Percentiles rank a stretch among this genome's conserved stretches.
Conservation (phyloP, 2,888 invertebrate species). For the Heliconius erato region DNA sequence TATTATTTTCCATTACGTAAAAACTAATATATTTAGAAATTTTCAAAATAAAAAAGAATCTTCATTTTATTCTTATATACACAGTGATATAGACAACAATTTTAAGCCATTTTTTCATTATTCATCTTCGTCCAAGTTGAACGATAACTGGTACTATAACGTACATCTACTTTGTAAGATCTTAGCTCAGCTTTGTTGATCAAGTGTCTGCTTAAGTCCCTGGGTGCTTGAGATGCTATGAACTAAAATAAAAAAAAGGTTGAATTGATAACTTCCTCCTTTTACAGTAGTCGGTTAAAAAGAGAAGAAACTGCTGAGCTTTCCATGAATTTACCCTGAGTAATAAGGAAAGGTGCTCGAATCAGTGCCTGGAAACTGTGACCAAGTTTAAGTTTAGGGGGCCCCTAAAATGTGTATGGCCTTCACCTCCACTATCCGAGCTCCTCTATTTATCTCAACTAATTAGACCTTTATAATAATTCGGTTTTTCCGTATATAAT, state of each 20-base stretch:
- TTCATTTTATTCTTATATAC: not conserved
- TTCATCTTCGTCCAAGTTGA: not conserved
- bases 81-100: not conserved
- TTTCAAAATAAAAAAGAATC: not conserved
- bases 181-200: constrained; percentile 59
- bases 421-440: too few relatives aligned
- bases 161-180: constrained; percentile 59
- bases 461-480: too few relatives aligned
- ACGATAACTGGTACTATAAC: constrained; percentile 42
- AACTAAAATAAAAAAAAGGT: constrained; percentile 58
- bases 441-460: too few relatives aligned
- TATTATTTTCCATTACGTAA: too few relatives aligned
- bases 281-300: too few relatives aligned
- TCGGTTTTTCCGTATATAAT: too few relatives aligned
- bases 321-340: not conserved
- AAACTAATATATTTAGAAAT: not conserved
- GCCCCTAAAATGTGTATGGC: too few relatives aligned
- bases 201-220: constrained; percentile 61
- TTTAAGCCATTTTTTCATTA: not conserved
- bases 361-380: too few relatives aligned
- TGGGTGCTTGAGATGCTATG: constrained; percentile 61
- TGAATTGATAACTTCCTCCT: too few relatives aligned
- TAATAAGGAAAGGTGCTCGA: too few relatives aligned
- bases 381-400: too few relatives aligned
- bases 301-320: not conserved